Conservation (phyloP, 2,888 invertebrate species). For the Choristoneura rosaceana region DNA sequence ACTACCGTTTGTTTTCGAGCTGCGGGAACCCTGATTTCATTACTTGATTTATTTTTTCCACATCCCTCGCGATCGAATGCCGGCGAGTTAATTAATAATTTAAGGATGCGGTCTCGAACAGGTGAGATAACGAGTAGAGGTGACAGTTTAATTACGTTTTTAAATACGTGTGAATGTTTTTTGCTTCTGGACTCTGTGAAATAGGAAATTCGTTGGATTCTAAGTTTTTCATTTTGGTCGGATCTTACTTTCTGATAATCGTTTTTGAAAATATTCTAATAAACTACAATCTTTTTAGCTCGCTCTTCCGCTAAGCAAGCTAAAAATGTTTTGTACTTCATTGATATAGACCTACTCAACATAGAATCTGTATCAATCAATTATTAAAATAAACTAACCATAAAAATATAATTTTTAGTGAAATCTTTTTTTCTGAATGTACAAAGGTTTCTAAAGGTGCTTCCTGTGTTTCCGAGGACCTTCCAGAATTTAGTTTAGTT, state of each 20-base stretch:
- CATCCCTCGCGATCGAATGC: conserved; percentile 68
- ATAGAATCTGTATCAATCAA: too few species aligned
- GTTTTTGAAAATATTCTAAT: neutral
- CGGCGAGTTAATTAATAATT: conserved; percentile 82
- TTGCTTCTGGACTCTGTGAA: neutral
- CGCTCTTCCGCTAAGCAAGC: too few species aligned
- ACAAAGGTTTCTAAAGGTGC: too few species aligned
- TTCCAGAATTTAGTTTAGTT: too few species aligned
- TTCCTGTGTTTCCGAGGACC: too few species aligned
- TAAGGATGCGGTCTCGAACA: conserved; percentile 57
- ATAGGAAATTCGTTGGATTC: neutral
- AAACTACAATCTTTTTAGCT: too few species aligned
- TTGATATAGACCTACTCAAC: too few species aligned
- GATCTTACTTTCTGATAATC: too few species aligned
- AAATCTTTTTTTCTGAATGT: too few species aligned
- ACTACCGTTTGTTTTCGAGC: conserved; percentile 65
- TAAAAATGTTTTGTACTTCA: too few species aligned
- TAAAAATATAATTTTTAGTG: too few species aligned
- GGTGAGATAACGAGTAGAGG: conserved; percentile 52
- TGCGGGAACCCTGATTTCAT: conserved; percentile 73
- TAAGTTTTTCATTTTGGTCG: neutral
- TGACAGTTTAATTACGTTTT: conserved; percentile 53
- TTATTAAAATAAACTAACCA: too few species aligned
- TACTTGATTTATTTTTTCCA: conserved; percentile 73
- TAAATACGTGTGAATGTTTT: neutral